Evolutionary conservation across 2,797 vertebrate genomes (phyloP), one percentile per base, ranked within the genome.

Genomic region (Balearica regulorum): DNA sequence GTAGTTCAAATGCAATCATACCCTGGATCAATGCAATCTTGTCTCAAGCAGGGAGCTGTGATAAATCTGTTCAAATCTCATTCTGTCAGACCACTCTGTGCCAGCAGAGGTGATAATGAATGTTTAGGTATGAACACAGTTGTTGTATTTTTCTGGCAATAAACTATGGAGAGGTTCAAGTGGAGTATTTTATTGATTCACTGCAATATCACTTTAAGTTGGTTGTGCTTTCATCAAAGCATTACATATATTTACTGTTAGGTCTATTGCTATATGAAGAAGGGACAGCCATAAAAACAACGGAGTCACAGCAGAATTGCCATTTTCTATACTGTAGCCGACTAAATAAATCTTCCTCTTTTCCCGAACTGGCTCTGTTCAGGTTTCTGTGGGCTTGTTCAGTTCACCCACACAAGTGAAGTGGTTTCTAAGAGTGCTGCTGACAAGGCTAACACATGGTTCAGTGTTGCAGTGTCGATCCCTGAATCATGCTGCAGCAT

Each of bases 21-120:
- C 17, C 24, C 65, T 66, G 73, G 94, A 97, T 96, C 93, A 93
- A 31, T 94, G 86, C 54, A 84, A 43, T 80, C 69, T 94, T 90
- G 41, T 89, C 77, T 93, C 25, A 72, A 39, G 60, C 43, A 85
- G 57, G 72, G 65, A 80, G 48, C 70, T 77, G 39, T 83, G 80
- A 96, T 86, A 90, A 84, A 92, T 92, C 39, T 87, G 49, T 76
- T 94, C 68, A 89, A 83, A 94, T 82, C 60, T 91, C 49, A 75
- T 93, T 94, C 81, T 53, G 13, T 89, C 91, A 93, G 69, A 77
- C 3, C 24, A 76, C 75, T 89, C 73, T 83, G 53, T 86, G 64
- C 60, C 81, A 86, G 53, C 51, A 66, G 81, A 93, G 70, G 73
- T 77, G 79, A 94, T 87, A 96, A 96, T 94, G 78, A 94, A 88